Base-by-base conservation (phyloP, 2,888 invertebrate genomes). In the Marasmarcha lunaedactyla region DNA sequence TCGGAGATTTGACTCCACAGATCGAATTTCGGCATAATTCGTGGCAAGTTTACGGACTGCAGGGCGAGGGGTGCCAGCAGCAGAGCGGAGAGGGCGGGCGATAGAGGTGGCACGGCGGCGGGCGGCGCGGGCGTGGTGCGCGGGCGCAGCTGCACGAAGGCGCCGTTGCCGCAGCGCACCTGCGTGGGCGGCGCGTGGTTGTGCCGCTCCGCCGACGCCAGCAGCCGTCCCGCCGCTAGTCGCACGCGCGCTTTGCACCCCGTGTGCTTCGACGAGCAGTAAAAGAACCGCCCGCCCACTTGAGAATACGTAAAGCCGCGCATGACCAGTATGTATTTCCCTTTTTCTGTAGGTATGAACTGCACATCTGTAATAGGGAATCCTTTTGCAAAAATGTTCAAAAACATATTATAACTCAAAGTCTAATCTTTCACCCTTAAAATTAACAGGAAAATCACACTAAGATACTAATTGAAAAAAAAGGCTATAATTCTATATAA, bases 261-360 rank as follows among this genome's bases (percentile, higher is more conserved):
- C 65, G 77, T 77, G 39, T 83, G 83, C 59, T 83, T 83, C 30
- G 81, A 81, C 1, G 81, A 81, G 43, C 83, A 83, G 59, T 83
- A 83, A 59, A 79, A 83, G 53, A 79, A 81, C 43, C 83, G 56
- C n/a, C 78, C 81, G 1, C 83, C 79, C 10, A 83, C 81, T 60
- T 83, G 83, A 2, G 83, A 83, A 53, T 81, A 84, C 12, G 83
- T 84, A 51, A 65, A 83, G 35, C 83, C 83, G 30, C 69, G 66
- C 46, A 83, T 64, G 52, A 83, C 79, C 54, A 84, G 55, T 44
- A 84, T 81, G 50, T 78, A 73, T 47, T 81, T 81, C 11, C 84
- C 84, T 45, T 78, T 79, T 54, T 81, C 81, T 55, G 83, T 83
- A n/a, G 79, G 83, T 44, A 83, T 81, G 50, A 83, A 83, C 64